These are phyloP conservation scores for Hestina assimilis DNA, from an alignment of 1,140 invertebrate species.

Conservation along the genomic window DNA sequence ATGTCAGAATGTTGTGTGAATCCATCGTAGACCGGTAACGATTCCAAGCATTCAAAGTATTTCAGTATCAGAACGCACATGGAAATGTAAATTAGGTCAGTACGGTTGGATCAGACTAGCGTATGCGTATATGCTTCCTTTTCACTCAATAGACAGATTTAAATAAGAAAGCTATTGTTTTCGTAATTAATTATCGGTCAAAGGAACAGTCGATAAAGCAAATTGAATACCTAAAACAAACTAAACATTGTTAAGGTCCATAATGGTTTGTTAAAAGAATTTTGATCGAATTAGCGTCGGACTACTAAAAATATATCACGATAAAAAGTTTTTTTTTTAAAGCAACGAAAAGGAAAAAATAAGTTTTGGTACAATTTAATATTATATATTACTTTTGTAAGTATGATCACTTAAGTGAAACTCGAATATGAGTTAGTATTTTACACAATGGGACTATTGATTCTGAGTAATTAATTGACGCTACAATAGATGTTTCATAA, in stretches of 20 bases:
- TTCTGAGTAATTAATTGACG: too few relatives aligned
- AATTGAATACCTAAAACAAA: constrained; percentile 33
- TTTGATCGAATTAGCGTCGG: constrained; percentile 22
- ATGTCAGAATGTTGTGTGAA: too few relatives aligned
- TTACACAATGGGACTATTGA: too few relatives aligned
- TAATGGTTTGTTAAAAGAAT: constrained; percentile 32
- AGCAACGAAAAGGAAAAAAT: too few relatives aligned
- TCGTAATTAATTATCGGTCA: not conserved
- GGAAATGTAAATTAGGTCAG: constrained; percentile 35
- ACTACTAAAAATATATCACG: too few relatives aligned
- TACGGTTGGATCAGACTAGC: constrained; percentile 23
- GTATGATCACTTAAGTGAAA: too few relatives aligned
- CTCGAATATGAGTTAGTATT: too few relatives aligned
- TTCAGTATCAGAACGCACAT: constrained; percentile 20
- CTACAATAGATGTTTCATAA: too few relatives aligned
- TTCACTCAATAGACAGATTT: not conserved
- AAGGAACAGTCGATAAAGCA: constrained; percentile 32
- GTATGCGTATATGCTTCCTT: constrained; percentile 14
- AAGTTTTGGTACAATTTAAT: too few relatives aligned
- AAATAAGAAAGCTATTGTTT: not conserved
- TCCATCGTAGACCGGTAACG: not conserved
- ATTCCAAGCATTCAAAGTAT: constrained; percentile 18
- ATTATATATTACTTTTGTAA: too few relatives aligned
- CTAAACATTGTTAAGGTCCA: constrained; percentile 34
- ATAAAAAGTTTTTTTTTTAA: too few relatives aligned